Evolutionary conservation across 1,140 invertebrate species (phyloP).

Genomic region (Pogonognathellus flavescens): DNA sequence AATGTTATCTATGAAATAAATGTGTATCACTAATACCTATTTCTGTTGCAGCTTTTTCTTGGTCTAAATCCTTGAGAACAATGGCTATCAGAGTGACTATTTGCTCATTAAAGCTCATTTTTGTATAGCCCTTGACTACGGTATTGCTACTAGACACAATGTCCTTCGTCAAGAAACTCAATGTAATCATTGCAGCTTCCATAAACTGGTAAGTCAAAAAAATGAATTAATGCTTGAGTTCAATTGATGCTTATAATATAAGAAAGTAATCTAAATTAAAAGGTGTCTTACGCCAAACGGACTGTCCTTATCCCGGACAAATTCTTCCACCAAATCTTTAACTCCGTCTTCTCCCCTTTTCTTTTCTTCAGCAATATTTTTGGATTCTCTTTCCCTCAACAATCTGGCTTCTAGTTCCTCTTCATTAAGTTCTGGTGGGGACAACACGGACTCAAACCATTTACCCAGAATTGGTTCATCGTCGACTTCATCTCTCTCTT

Average conservation of each 20-base stretch:
- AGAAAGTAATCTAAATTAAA: too few species aligned
- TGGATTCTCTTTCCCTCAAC: constrained; percentile 23
- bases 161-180: constrained; percentile 64
- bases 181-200: constrained; percentile 57
- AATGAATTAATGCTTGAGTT: background rate
- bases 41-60: constrained; percentile 85
- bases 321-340: constrained; percentile 54
- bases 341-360: constrained; percentile 59
- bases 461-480: constrained; percentile 73
- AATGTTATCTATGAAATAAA: background rate
- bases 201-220: constrained; percentile 60
- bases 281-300: constrained; percentile 53
- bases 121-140: constrained; percentile 55
- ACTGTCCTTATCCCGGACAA: constrained; percentile 61
- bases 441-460: constrained; percentile 73
- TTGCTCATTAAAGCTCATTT: constrained; percentile 73
- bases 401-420: constrained; percentile 47
- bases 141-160: constrained; percentile 60
- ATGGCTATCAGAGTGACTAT: constrained; percentile 86
- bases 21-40: constrained; percentile 76
- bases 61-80: constrained; percentile 87
- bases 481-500: constrained; percentile 67
- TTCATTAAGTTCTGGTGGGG: constrained; percentile 67
- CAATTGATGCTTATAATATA: too few species aligned
- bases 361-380: constrained; percentile 36